Conservation (phyloP, 53 echinoderm and acorn worm genomes). For the Arbacia lixula region DNA sequence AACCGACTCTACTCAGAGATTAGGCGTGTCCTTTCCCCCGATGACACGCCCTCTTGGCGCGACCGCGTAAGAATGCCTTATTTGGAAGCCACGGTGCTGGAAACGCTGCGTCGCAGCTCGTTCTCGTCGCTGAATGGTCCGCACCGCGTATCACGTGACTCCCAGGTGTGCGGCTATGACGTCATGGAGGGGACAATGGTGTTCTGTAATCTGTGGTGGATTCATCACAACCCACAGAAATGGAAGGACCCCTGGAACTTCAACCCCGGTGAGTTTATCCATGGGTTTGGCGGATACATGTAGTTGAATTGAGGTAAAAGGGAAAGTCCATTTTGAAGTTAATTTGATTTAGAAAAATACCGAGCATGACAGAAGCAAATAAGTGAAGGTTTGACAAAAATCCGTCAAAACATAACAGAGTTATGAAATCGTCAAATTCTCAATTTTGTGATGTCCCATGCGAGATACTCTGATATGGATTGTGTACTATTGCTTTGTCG, state of each 20-base stretch:
- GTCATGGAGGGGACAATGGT: constrained; percentile 76
- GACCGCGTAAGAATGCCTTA: constrained; percentile 79
- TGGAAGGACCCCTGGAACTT: constrained; percentile 77
- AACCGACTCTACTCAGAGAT: constrained; percentile 18
- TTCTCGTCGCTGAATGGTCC: constrained; percentile 89
- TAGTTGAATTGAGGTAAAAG: too few species aligned
- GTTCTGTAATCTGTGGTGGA: constrained; percentile 84
- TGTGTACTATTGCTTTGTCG: too few species aligned
- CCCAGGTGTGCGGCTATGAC: constrained; percentile 72
- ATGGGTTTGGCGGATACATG: too few species aligned
- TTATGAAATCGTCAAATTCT: too few species aligned
- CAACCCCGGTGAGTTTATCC: constrained; percentile 81
- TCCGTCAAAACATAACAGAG: too few species aligned
- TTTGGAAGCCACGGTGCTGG: constrained; percentile 82
- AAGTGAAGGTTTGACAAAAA: too few species aligned
- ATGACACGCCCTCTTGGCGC: constrained; percentile 60
- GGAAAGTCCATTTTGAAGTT: too few species aligned
- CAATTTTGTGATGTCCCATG: too few species aligned
- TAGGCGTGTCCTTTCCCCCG: background rate
- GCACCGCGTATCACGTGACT: constrained; percentile 72
- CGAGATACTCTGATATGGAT: too few species aligned
- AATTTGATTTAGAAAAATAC: too few species aligned
- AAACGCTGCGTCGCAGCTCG: constrained; percentile 75
- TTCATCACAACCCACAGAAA: constrained; percentile 78
- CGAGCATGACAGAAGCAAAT: too few species aligned